Conservation (phyloP, 1,140 invertebrate species). For the Wiebesia pumilae region DNA sequence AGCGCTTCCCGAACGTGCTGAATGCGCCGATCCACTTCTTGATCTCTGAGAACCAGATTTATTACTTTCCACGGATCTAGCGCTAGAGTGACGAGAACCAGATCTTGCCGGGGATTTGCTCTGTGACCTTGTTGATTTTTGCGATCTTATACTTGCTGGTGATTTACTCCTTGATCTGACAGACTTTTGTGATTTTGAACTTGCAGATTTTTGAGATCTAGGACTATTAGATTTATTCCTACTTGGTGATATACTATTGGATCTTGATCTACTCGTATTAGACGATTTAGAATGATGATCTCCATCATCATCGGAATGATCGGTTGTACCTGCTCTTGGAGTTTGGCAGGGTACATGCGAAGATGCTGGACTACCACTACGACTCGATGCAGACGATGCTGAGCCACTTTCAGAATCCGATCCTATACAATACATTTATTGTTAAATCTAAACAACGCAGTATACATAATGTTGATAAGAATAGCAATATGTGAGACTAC, state of each 20-base stretch:
- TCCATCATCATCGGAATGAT: slow-evolving; percentile 63
- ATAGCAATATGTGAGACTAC: too few species aligned
- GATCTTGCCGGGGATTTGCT: slow-evolving; percentile 63
- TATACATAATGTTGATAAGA: neutral
- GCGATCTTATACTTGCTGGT: slow-evolving; percentile 63
- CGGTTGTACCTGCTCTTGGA: slow-evolving; percentile 58
- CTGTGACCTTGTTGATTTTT: slow-evolving; percentile 67
- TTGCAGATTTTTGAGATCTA: slow-evolving; percentile 62
- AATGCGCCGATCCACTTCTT: slow-evolving; percentile 62
- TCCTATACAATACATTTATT: slow-evolving; percentile 17
- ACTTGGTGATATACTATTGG: slow-evolving; percentile 63
- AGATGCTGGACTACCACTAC: slow-evolving; percentile 61
- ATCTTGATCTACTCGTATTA: slow-evolving; percentile 64
- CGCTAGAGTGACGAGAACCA: slow-evolving; percentile 63
- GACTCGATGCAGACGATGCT: slow-evolving; percentile 69
- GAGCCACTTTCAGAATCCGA: slow-evolving; percentile 74
- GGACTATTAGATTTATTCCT: slow-evolving; percentile 60
- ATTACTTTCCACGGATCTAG: slow-evolving; percentile 68
- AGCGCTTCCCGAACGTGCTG: slow-evolving; percentile 56
- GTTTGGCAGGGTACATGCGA: slow-evolving; percentile 60
- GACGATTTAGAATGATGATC: slow-evolving; percentile 62
- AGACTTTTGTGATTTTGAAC: slow-evolving; percentile 63
- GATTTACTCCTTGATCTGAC: slow-evolving; percentile 66
- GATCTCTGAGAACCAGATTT: slow-evolving; percentile 69
- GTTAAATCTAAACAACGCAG: neutral